These are phyloP conservation scores for Gymnodraco acuticeps DNA, from an alignment of 2,797 vertebrate species.

Conservation along the genomic window DNA sequence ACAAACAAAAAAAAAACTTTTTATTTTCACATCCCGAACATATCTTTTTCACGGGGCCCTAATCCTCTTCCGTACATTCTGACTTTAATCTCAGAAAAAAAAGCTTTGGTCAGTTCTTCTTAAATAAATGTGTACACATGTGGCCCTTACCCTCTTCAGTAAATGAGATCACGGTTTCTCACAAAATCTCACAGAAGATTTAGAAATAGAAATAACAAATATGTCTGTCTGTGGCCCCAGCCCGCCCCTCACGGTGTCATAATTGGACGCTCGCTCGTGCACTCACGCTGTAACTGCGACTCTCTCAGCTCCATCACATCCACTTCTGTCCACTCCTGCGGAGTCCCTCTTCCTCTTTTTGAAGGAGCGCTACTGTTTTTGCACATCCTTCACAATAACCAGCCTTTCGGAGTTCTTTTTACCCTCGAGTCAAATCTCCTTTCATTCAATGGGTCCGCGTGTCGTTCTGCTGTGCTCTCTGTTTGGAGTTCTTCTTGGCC, in stretches of 20 bases:
- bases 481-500: conserved; percentile 72
- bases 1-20: no score
- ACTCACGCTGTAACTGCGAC: conserved; percentile 68
- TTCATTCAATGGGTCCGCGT: conserved; percentile 73
- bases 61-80: no score
- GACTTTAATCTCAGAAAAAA: no score
- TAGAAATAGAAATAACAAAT: background rate
- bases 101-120: no score
- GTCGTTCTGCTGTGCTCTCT: conserved; percentile 74
- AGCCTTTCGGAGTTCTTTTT: conserved; percentile 3
- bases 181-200: no score
- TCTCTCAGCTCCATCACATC: conserved; percentile 68
- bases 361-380: conserved; percentile 30
- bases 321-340: conserved; percentile 34
- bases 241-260: conserved; percentile 78
- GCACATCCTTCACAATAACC: conserved; percentile 12
- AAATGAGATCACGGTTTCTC: no score
- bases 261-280: conserved; percentile 73
- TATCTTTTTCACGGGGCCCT: no score
- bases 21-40: no score
- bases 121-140: no score
- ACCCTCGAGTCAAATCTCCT: background rate
- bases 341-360: conserved; percentile 10
- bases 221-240: conserved; percentile 52
- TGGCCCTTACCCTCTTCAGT: no score